Evolutionary conservation across 1,140 invertebrate species (phyloP).

Genomic region (Penaeus vannamei): DNA sequence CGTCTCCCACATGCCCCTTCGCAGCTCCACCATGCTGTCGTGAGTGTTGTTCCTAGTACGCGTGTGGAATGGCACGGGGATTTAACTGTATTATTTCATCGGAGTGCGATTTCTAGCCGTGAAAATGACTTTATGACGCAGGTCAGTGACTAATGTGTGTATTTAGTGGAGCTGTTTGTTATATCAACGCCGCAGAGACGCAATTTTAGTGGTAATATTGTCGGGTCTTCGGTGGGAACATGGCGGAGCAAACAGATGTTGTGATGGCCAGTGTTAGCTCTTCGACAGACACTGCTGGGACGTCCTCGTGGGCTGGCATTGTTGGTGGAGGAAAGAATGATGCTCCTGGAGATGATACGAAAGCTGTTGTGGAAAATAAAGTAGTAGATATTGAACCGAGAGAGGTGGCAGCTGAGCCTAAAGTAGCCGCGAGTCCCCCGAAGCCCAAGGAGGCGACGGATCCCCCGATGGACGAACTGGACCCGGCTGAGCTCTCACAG

Average conservation of each 20-base stretch:
- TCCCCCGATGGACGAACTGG: neutral
- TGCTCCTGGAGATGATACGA: conserved; percentile 25
- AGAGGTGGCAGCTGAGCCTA: conserved; percentile 29
- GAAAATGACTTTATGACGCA: conserved; percentile 52
- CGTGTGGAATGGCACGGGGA: conserved; percentile 42
- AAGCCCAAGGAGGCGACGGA: neutral
- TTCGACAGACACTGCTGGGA: conserved; percentile 32
- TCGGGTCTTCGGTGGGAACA: conserved; percentile 42
- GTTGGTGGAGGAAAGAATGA: conserved; percentile 58
- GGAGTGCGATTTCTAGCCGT: conserved; percentile 21
- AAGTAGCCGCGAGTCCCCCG: neutral
- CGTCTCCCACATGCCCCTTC: conserved; percentile 31
- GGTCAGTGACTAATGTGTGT: conserved; percentile 39
- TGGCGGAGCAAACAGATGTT: conserved; percentile 59
- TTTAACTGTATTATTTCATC: conserved; percentile 27
- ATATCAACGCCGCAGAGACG: conserved; percentile 11
- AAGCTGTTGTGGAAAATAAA: conserved; percentile 1
- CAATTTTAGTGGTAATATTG: conserved; percentile 39
- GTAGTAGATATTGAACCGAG: neutral
- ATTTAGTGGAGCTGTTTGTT: conserved; percentile 8
- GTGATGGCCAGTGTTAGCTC: conserved; percentile 11
- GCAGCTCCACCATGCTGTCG: conserved; percentile 61
- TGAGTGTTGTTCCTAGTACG: conserved; percentile 54
- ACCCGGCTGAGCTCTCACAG: conserved; percentile 49
- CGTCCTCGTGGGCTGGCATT: conserved; percentile 64